Percentiles rank a stretch among this genome's conserved stretches.
Conservation (phyloP, 2,797 vertebrate genomes). For the Centropyge bicolor region DNA sequence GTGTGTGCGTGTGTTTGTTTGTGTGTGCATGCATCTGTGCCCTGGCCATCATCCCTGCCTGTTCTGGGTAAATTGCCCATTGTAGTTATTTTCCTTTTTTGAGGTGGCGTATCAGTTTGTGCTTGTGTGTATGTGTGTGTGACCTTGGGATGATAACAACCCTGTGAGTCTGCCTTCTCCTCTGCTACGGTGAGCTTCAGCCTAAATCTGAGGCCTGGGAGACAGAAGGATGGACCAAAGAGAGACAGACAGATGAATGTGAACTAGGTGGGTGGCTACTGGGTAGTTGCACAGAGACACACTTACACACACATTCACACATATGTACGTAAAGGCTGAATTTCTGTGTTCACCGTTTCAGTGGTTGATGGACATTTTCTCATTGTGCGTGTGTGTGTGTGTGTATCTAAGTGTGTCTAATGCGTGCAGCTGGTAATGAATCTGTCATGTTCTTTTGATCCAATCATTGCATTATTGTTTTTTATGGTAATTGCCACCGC, state of each 20-base stretch:
- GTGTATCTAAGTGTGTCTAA: background rate
- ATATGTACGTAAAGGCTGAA: background rate
- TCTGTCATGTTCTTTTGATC: conserved; percentile 67
- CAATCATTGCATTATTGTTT: conserved; percentile 62
- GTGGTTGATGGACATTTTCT: conserved; percentile 17
- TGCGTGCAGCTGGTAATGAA: conserved; percentile 43
- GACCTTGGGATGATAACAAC: conserved; percentile 76
- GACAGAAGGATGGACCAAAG: conserved; percentile 28
- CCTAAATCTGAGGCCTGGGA: conserved; percentile 47
- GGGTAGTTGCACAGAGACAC: background rate
- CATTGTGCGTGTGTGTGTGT: conserved; percentile 17
- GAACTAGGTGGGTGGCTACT: conserved; percentile 4
- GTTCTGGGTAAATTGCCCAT: conserved; percentile 81
- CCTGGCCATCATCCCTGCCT: conserved; percentile 78
- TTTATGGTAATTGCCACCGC: conserved; percentile 68
- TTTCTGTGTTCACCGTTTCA: conserved; percentile 7
- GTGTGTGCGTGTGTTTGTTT: conserved; percentile 22
- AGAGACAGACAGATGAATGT: conserved; percentile 23
- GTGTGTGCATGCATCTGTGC: conserved; percentile 41
- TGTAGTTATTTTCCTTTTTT: conserved; percentile 80
- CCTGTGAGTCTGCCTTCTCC: conserved; percentile 43
- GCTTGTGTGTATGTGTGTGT: conserved; percentile 46
- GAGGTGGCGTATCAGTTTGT: conserved; percentile 71
- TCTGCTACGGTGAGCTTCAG: conserved; percentile 46
- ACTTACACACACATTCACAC: conserved; percentile 7